Evolutionary conservation across 1,140 invertebrate species (phyloP).

Genomic region (Nautilus pompilius): DNA sequence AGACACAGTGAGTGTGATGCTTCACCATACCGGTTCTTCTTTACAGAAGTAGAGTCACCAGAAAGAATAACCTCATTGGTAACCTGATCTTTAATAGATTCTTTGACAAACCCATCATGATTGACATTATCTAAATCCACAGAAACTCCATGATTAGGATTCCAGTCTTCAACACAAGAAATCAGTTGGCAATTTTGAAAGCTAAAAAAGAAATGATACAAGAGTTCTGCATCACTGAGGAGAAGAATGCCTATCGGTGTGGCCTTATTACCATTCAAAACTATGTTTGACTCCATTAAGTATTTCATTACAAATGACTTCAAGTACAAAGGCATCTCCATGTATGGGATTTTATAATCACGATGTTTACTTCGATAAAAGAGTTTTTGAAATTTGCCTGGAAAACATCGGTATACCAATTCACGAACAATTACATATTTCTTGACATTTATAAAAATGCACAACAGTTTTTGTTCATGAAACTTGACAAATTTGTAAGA

Average conservation of each 20-base stretch:
- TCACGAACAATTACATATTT: slow-evolving; percentile 2
- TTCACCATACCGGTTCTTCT: background rate
- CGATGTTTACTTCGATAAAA: slow-evolving; percentile 1
- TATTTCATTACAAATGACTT: slow-evolving; percentile 1
- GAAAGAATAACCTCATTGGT: background rate
- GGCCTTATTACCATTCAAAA: background rate
- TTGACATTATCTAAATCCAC: background rate
- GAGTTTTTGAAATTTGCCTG: background rate
- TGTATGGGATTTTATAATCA: background rate
- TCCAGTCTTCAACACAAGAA: background rate
- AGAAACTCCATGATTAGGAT: background rate
- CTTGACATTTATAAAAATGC: background rate
- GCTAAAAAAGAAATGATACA: slow-evolving; percentile 1
- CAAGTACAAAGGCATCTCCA: background rate
- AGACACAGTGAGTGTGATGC: background rate
- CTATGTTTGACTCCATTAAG: background rate
- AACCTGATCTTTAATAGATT: background rate
- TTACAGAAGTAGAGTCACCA: background rate
- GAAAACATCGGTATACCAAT: background rate
- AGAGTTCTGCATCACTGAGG: background rate
- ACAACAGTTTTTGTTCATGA: background rate
- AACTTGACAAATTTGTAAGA: slow-evolving; percentile 1
- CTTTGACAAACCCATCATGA: background rate
- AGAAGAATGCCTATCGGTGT: background rate
- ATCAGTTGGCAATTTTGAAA: background rate